Evolutionary conservation across 2,888 invertebrate genomes (phyloP).

Genomic region (Lasius fuliginosus): DNA sequence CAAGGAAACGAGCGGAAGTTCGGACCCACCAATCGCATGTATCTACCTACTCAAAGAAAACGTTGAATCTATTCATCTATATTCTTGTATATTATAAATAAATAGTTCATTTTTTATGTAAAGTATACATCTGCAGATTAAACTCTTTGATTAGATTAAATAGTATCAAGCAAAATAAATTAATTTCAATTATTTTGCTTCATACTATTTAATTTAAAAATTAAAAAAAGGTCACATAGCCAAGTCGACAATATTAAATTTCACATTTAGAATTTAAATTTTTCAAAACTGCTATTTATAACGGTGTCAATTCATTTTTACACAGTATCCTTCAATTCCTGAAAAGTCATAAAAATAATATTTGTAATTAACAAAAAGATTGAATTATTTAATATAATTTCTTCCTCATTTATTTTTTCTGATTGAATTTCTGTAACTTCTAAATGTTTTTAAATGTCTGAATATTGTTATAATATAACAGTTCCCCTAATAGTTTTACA

Average conservation of each 20-base stretch:
- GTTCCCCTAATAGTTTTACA: not conserved
- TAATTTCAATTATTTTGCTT: not conserved
- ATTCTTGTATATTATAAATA: not conserved
- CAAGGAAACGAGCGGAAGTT: conserved; percentile 43
- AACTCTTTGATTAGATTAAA: not conserved
- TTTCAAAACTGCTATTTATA: not conserved
- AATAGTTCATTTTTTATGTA: not conserved
- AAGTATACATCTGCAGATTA: not conserved
- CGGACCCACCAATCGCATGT: not conserved
- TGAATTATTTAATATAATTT: not conserved
- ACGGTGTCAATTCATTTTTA: not conserved
- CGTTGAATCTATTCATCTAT: not conserved
- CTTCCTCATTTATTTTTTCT: not conserved
- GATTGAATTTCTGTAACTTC: not conserved
- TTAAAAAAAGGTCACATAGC: not conserved
- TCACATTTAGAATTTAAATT: not conserved
- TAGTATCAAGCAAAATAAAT: not conserved
- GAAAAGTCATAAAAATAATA: not conserved
- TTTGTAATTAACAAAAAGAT: conserved; percentile 5
- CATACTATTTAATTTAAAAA: not conserved
- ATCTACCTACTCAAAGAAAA: not conserved
- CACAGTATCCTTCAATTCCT: not conserved
- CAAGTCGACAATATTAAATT: not conserved
- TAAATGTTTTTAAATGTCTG: not conserved
- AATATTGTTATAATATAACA: not conserved